Evolutionary conservation across 2,113 vertebrate genomes (phyloP).

Genomic region (Baryphthengus martii): DNA sequence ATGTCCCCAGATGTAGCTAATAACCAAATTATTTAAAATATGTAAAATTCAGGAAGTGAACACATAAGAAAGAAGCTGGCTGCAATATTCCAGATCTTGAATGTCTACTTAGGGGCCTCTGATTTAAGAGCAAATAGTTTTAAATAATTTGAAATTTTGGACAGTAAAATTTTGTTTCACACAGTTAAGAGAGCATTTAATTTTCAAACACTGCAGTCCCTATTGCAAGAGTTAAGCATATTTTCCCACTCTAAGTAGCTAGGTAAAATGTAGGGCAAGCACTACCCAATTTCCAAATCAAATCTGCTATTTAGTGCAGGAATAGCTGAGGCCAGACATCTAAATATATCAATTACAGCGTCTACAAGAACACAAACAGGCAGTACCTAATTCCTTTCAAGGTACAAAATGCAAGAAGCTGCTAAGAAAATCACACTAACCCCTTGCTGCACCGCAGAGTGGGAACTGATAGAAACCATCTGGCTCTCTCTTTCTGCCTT

Average conservation of each 20-base stretch:
- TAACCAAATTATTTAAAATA: background rate
- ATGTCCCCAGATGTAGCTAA: background rate
- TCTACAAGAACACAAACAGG: background rate
- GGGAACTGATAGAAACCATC: slow-evolving; percentile 42
- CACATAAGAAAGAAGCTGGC: background rate
- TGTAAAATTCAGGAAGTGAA: background rate
- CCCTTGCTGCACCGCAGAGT: background rate
- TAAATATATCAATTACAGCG: background rate
- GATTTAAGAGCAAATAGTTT: background rate
- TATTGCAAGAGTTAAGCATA: background rate
- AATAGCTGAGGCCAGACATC: background rate
- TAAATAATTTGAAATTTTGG: background rate
- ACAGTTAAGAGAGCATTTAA: background rate
- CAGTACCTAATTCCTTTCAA: background rate
- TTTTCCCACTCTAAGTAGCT: background rate
- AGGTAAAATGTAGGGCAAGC: background rate
- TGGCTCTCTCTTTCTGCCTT: slow-evolving; percentile 1
- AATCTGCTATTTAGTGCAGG: background rate
- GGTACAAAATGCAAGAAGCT: slow-evolving; percentile 43
- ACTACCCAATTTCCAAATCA: background rate
- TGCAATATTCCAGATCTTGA: background rate
- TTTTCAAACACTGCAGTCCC: background rate
- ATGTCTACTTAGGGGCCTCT: background rate
- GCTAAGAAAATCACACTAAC: slow-evolving; percentile 11
- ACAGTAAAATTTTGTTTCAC: background rate